Evolutionary conservation across 1,140 invertebrate species (phyloP).

Genomic region (Nilaparvata lugens): DNA sequence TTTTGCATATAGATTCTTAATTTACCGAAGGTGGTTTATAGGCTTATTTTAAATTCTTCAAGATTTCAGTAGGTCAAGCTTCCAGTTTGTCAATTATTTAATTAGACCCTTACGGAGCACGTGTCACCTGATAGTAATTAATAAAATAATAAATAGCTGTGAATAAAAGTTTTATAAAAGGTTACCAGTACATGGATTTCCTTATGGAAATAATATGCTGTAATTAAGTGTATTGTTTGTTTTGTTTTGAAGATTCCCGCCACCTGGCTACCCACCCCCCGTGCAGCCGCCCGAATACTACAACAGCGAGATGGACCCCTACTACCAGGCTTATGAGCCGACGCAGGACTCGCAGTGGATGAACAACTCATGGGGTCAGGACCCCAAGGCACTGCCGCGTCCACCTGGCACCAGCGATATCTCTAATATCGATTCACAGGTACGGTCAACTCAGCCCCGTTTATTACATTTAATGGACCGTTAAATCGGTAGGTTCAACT

Average conservation of each 20-base stretch:
- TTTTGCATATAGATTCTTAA: too few species aligned
- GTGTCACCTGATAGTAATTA: too few species aligned
- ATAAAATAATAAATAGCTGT: too few species aligned
- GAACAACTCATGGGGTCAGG: neutral
- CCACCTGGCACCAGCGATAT: neutral
- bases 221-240: neutral
- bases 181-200: neutral
- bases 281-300: constrained; percentile 20
- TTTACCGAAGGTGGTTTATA: too few species aligned
- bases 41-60: too few species aligned
- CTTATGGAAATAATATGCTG: neutral
- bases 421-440: neutral
- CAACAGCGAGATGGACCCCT: constrained; percentile 41
- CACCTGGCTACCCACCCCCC: constrained; percentile 10
- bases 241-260: neutral
- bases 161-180: too few species aligned
- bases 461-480: too few species aligned
- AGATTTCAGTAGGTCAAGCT: too few species aligned
- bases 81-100: too few species aligned
- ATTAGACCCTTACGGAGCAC: too few species aligned
- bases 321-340: constrained; percentile 60
- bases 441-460: neutral
- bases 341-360: constrained; percentile 62
- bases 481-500: too few species aligned
- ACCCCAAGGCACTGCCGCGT: too few species aligned